A percentile compares a stretch with the other conserved stretches of the same genome.
These are phyloP conservation scores for Ceratosolen fusciceps DNA, from an alignment of 1,140 invertebrate species.

Conservation along the genomic window DNA sequence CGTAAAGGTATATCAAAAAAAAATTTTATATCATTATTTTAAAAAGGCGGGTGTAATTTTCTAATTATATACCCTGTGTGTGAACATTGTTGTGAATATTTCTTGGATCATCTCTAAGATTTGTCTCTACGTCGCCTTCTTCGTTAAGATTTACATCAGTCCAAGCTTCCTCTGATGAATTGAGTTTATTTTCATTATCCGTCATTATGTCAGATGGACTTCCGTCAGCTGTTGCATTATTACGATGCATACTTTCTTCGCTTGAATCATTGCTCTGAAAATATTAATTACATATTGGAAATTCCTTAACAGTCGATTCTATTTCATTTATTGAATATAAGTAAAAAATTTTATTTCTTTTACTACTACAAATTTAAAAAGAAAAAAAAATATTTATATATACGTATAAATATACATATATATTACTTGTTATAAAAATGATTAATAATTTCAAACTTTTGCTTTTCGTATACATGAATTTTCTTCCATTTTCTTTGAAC, in stretches of 20 bases:
- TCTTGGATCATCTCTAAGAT: conserved; percentile 76
- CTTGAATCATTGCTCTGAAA: conserved; percentile 84
- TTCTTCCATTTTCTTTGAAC: no score
- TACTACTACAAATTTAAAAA: no score
- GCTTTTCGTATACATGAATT: no score
- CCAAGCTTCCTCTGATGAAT: conserved; percentile 85
- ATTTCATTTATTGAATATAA: neutral
- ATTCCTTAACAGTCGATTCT: no score
- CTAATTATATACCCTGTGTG: conserved; percentile 66
- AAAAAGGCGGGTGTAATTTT: no score
- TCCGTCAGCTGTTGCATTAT: conserved; percentile 65
- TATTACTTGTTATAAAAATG: no score
- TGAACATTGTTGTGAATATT: conserved; percentile 75
- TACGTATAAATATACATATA: no score
- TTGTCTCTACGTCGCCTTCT: conserved; percentile 76
- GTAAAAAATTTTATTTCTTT: neutral
- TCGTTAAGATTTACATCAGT: conserved; percentile 93
- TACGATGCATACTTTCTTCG: conserved; percentile 74
- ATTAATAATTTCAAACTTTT: no score
- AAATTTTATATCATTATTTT: no score
- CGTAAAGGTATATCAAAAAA: no score
- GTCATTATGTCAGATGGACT: conserved; percentile 68
- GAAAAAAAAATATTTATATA: no score
- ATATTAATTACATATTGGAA: conserved; percentile 19
- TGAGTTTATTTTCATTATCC: conserved; percentile 76